Evolutionary conservation across 2,888 invertebrate species (phyloP).

Genomic region (Platerodrilus igneus): DNA sequence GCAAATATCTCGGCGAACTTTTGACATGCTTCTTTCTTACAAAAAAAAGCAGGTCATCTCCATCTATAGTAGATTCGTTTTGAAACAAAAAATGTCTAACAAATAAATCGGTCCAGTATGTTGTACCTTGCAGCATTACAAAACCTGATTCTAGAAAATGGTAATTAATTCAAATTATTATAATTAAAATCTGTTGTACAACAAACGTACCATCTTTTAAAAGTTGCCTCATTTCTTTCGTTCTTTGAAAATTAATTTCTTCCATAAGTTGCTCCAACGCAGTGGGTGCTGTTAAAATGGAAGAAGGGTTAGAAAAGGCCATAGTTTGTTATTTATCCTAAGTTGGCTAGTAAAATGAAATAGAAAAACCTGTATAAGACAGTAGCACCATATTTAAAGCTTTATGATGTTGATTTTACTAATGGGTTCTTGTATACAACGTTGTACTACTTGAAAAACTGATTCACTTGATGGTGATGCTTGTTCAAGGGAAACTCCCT

Average conservation of each 20-base stretch:
- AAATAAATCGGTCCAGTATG: conserved; percentile 94
- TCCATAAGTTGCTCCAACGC: conserved; percentile 82
- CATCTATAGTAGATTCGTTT: conserved; percentile 82
- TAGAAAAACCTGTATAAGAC: too few relatives aligned
- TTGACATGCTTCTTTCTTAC: conserved; percentile 89
- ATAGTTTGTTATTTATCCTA: too few relatives aligned
- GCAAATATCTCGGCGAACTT: conserved; percentile 79
- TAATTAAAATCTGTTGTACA: conserved; percentile 2
- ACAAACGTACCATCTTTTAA: conserved; percentile 71
- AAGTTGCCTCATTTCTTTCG: conserved; percentile 85
- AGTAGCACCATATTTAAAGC: too few relatives aligned
- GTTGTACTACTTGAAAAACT: too few relatives aligned
- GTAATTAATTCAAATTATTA: neutral
- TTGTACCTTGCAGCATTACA: conserved; percentile 87
- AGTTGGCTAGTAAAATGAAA: too few relatives aligned
- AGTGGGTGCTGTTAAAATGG: conserved; percentile 55
- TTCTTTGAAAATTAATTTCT: conserved; percentile 88
- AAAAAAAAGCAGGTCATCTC: conserved; percentile 93
- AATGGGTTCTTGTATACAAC: too few relatives aligned
- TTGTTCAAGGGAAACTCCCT: too few relatives aligned
- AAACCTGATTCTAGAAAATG: conserved; percentile 75
- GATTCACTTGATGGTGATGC: too few relatives aligned
- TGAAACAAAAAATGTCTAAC: conserved; percentile 90
- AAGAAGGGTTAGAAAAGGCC: conserved; percentile 44
- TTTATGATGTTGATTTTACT: too few relatives aligned